These are phyloP conservation scores for Drosophila lacteicornis DNA, from an alignment of 1,140 invertebrate species.

Conservation along the genomic window DNA sequence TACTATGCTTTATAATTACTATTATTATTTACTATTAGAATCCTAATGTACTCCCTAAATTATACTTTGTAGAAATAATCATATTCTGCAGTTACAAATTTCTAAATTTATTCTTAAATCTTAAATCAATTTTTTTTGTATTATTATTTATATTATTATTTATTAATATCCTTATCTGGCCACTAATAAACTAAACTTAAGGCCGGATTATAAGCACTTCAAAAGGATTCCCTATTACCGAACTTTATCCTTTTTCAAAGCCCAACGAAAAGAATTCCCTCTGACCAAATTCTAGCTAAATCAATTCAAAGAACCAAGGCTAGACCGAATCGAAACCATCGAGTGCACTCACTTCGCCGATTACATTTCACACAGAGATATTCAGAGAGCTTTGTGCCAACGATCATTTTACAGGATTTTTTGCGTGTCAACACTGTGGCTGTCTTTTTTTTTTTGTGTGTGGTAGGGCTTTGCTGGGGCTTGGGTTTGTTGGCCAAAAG, in stretches of 20 bases:
- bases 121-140: no score
- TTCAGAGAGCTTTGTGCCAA: constrained; percentile 14
- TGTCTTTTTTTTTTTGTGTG: constrained; percentile 37
- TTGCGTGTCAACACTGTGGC: constrained; percentile 55
- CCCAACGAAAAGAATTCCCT: background rate
- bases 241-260: background rate
- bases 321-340: constrained; percentile 6
- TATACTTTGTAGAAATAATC: no score
- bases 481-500: constrained; percentile 19
- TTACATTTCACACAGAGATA: constrained; percentile 27
- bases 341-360: constrained; percentile 14
- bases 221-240: no score
- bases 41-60: no score
- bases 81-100: background rate
- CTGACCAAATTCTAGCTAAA: background rate
- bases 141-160: no score
- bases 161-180: no score
- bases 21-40: no score
- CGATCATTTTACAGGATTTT: constrained; percentile 58
- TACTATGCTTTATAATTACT: no score
- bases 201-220: no score
- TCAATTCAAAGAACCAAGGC: constrained; percentile 1
- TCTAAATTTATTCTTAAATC: no score
- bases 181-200: no score
- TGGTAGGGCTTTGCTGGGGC: background rate